Percentiles rank a stretch among this genome's conserved stretches.
Conservation (phyloP, 2,113 vertebrate genomes). For the Amazona vittata region DNA sequence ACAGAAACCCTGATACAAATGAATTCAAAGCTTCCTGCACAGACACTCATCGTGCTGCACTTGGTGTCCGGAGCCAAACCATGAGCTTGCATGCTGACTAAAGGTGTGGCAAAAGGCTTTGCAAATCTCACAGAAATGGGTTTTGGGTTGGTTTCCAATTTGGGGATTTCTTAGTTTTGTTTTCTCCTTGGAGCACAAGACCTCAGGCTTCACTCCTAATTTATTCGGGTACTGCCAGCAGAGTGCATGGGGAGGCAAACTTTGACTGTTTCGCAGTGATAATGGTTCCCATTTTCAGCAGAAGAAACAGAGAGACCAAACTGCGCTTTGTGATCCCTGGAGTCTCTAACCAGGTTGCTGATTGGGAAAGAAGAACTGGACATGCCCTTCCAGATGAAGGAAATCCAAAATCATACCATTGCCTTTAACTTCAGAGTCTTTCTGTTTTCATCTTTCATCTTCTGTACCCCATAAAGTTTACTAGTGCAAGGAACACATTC, state of each 20-base stretch:
- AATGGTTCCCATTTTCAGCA: accelerated
- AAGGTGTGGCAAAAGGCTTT: neutral
- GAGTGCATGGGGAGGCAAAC: neutral
- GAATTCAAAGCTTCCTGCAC: no score
- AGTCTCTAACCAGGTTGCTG: neutral
- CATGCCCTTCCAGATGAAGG: neutral
- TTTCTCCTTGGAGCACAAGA: neutral
- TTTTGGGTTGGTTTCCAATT: no score
- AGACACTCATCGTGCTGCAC: accelerated
- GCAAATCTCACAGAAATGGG: neutral
- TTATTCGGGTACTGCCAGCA: neutral
- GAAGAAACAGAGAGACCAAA: neutral
- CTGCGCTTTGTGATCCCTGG: neutral
- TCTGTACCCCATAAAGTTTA: neutral
- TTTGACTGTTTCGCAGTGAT: neutral
- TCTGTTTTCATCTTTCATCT: neutral
- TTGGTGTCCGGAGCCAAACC: neutral
- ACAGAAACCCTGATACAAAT: neutral
- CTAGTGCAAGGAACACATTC: neutral
- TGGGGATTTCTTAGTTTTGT: neutral
- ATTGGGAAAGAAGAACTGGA: neutral
- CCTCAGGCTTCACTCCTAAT: neutral
- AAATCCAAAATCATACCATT: neutral
- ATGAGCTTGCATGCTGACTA: neutral
- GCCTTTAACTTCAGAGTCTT: neutral